Evolutionary conservation across 2,797 vertebrate species (phyloP).

Genomic region (Masticophis lateralis): DNA sequence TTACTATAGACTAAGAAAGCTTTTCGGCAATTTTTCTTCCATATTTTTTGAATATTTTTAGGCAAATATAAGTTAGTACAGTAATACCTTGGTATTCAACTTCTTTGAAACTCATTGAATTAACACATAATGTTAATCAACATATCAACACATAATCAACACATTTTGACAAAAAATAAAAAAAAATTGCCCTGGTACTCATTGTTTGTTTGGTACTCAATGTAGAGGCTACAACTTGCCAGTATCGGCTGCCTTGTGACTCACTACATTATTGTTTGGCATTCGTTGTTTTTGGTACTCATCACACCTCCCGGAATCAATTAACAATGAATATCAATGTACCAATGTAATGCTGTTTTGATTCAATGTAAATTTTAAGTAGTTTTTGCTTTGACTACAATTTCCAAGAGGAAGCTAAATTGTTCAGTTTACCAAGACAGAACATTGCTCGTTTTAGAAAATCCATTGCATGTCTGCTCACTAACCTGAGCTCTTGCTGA

Average conservation of each 20-base stretch:
- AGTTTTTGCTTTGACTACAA: neutral
- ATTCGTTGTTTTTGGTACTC: no score
- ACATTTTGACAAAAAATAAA: neutral
- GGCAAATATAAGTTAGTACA: neutral
- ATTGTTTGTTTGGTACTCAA: neutral
- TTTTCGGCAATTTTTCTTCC: neutral
- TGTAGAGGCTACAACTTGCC: neutral
- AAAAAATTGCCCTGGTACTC: neutral
- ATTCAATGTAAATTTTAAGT: neutral
- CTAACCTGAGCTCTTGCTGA: conserved; percentile 94
- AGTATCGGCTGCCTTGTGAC: no score
- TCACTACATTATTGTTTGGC: no score
- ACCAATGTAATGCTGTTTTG: neutral
- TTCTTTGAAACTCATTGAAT: neutral
- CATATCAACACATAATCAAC: no score
- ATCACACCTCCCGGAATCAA: neutral
- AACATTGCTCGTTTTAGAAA: neutral
- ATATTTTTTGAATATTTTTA: neutral
- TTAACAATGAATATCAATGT: neutral
- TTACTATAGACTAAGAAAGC: neutral
- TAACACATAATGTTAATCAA: no score
- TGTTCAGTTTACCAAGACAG: neutral
- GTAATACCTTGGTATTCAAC: neutral
- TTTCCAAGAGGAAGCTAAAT: neutral
- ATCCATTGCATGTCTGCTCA: neutral